Percentiles rank a stretch among this genome's conserved stretches.
These are phyloP conservation scores for Aleadryas rufinucha DNA, from an alignment of 2,113 vertebrate genomes.

Conservation along the genomic window DNA sequence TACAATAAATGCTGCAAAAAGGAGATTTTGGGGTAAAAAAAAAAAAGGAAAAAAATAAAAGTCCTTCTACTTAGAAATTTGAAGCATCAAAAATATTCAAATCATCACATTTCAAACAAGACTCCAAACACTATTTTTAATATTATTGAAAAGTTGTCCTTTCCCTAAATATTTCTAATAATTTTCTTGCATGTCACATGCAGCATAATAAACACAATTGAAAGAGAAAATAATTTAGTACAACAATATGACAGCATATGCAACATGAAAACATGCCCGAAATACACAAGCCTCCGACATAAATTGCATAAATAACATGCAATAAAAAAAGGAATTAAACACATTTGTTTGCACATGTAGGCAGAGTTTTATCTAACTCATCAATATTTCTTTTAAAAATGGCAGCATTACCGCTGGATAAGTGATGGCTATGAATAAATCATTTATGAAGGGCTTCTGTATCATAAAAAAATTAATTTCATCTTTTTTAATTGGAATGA, in stretches of 20 bases:
- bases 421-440: constrained; percentile 10
- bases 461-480: neutral
- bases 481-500: neutral
- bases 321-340: neutral
- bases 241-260: neutral
- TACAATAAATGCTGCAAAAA: neutral
- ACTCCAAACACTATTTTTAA: neutral
- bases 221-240: neutral
- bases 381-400: constrained; percentile 45
- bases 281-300: neutral
- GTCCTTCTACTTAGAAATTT: neutral
- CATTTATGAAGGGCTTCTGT: constrained; percentile 4
- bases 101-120: neutral
- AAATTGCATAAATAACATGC: neutral
- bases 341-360: constrained; percentile 6
- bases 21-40: neutral
- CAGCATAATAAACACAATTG: neutral
- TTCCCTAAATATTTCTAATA: neutral
- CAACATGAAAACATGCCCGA: neutral
- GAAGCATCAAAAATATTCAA: constrained; percentile 10
- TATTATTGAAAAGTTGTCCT: constrained; percentile 7
- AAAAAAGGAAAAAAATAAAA: neutral
- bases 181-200: neutral
- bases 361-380: neutral
- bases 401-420: neutral